Evolutionary conservation across 2,797 vertebrate genomes (phyloP).

Genomic region (Catharus ustulatus): DNA sequence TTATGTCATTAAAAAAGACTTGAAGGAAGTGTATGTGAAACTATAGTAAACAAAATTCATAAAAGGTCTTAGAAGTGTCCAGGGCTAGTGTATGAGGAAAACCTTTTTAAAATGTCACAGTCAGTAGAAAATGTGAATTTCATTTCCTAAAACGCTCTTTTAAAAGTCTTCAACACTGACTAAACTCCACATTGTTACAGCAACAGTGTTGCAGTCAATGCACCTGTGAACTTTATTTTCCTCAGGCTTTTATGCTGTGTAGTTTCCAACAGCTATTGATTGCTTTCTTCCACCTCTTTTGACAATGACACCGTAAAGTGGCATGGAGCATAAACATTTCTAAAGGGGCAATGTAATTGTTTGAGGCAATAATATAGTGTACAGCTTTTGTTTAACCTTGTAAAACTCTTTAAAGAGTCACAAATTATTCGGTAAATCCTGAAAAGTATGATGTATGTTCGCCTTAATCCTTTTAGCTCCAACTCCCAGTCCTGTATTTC

Average conservation of each 20-base stretch:
- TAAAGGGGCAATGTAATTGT: background rate
- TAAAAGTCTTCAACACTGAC: background rate
- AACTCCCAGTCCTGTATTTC: background rate
- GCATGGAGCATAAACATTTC: conserved; percentile 9
- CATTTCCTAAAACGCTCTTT: background rate
- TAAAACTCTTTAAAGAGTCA: conserved; percentile 39
- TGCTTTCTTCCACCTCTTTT: conserved; percentile 16
- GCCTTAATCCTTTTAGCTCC: conserved; percentile 38
- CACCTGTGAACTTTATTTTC: conserved; percentile 33
- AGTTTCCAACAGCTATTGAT: conserved; percentile 31
- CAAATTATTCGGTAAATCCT: background rate
- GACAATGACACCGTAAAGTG: background rate
- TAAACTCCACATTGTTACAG: background rate
- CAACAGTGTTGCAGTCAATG: background rate
- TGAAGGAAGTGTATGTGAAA: background rate
- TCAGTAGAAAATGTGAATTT: background rate
- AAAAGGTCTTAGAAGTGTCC: background rate
- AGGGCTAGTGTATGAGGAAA: background rate
- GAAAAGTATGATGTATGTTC: conserved; percentile 17
- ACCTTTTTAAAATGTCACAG: background rate
- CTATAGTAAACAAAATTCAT: conserved; percentile 16
- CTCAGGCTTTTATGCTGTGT: background rate
- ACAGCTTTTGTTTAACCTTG: conserved; percentile 21
- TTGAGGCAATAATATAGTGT: background rate
- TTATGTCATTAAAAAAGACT: conserved; percentile 26